Base-by-base conservation (phyloP, 2,888 invertebrate species). In the Tipula helvola region DNA sequence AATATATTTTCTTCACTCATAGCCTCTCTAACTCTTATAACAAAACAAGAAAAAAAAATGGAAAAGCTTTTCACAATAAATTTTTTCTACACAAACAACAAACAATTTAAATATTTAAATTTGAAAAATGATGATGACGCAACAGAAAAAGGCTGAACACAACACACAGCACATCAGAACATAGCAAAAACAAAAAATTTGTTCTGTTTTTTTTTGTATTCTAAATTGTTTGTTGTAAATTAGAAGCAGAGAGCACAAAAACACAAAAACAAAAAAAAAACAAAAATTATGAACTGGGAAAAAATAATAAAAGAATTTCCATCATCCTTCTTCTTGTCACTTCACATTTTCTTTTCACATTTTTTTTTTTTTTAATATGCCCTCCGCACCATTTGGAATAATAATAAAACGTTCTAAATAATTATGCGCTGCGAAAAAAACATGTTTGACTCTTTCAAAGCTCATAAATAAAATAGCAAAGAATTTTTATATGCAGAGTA, bases 81-180 rank as follows among this genome's bases (percentile, higher is more conserved):
- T 71, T 71, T 28, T 71, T 71, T 28, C 28, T 71, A 71, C 71
- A 71, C 71, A 71, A 71, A 57, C 57, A 57, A n/a, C 57, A 57
- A 57, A 71, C 71, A 71, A 71, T 71, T 71, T 71, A 71, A 71
- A 71, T 71, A 71, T 71, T 71, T 71, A 71, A 71, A 71, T 71
- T 71, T 71, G 71, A 71, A 71, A 71, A 71, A 71, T 71, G 71
- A 71, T 71, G 71, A 71, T 71, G 71, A 71, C 71, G 71, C 71
- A 71, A 71, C 71, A 71, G 71, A 71, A 71, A 71, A 71, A 71
- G 71, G 71, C 71, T 71, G 71, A 28, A 71, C 18, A 52, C 28
- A 28, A 28, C 28, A 52, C 52, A 52, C 16, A 52, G 52, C 16
- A 16, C 52, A 16, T 28, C 18, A 16, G 57, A 57, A 28, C 71